Conservation (phyloP, 2,797 vertebrate species). For the Sarcophilus harrisii region DNA sequence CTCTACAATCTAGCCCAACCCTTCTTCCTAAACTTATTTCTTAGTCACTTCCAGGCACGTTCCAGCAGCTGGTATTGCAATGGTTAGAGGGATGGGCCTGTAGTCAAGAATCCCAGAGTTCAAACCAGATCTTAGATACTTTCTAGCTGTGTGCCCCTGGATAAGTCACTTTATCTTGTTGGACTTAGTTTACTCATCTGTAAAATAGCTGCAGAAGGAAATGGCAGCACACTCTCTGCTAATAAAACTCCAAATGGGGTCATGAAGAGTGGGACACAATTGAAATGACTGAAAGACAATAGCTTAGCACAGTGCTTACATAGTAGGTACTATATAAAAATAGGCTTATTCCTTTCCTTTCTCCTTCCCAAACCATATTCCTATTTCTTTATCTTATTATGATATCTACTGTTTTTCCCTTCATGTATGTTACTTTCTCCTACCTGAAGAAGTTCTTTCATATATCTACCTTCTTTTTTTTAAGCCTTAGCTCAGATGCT, state of each 20-base stretch:
- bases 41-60: neutral
- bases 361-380: neutral
- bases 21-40: neutral
- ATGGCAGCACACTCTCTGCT: too few relatives aligned
- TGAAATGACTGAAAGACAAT: too few relatives aligned
- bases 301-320: neutral
- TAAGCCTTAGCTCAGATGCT: neutral
- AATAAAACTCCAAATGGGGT: too few relatives aligned
- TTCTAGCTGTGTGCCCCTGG: neutral
- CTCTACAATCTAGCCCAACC: neutral
- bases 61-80: neutral
- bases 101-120: neutral
- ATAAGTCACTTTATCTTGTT: neutral
- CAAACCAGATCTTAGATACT: neutral
- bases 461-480: neutral
- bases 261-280: too few relatives aligned
- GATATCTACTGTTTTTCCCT: neutral
- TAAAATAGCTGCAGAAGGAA: neutral
- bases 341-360: neutral
- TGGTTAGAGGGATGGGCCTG: neutral
- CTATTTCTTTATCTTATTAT: neutral
- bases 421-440: neutral
- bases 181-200: neutral
- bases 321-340: neutral
- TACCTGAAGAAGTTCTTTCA: neutral